Evolutionary conservation across 2,797 vertebrate genomes (phyloP), one percentile per base, ranked within the genome.

Genomic region (Choloepus didactylus): DNA sequence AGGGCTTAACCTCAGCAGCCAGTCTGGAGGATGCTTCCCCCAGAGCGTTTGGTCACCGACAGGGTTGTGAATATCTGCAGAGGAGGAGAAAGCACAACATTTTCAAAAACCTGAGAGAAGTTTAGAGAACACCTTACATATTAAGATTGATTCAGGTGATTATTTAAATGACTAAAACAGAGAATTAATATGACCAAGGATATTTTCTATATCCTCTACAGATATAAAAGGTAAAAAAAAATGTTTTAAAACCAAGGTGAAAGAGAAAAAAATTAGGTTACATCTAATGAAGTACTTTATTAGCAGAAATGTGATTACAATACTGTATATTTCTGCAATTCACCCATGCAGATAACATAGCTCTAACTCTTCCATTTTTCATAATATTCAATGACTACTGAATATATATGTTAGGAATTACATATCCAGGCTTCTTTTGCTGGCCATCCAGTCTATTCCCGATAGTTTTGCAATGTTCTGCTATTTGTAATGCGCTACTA

Each of bases 1-100:
- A 98, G 98, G 98, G 95, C 94, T 98, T 99, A 99, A 98, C 99
- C 98, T 99, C 99, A 99, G 98, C 99, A 99, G 85, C 98, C 99
- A 31, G 98, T 82, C 91, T 98, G 97, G 10, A 98, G 31, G 70
- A 95, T 97, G 93, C 11, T 92, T 64, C 96, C 98, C 18, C 99
- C 98, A 7, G 98, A 98, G 81, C 98, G 98, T 89, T 98, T 99
- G 7, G 99, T 99, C 97, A 99, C 98, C 0, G 98, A 98, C 94
- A 99, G 92, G 0, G 98, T 98, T 51, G 98, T 98, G 96, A 99
- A 98, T 15, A 99, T 89, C 99, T 99, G 95, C 9, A 97, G 51
- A 83, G 83, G 82, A 94, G 69, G 14, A 84, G 49, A 76, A 35
- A 93, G 49, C 91, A 62, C 9, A 5, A 91, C 5, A 35, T 1